Evolutionary conservation across 2,888 invertebrate species (phyloP).

Genomic region (Noctua pronuba): DNA sequence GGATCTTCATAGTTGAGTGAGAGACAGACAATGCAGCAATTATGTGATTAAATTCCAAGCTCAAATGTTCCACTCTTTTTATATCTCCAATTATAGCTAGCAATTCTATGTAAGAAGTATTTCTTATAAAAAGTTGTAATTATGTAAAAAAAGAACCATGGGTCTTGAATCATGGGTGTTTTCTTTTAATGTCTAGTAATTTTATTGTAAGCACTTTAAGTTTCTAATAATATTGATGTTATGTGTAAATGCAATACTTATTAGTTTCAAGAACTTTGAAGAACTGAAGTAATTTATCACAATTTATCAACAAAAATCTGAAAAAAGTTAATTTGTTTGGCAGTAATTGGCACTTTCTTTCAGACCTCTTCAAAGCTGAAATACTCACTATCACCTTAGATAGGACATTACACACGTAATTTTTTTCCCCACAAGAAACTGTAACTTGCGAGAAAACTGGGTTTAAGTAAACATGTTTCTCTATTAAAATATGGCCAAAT

Average conservation of each 20-base stretch:
- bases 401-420: too few relatives aligned
- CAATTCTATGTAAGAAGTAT: slow-evolving; percentile 42
- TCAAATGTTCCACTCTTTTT: slow-evolving; percentile 63
- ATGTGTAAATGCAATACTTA: neutral
- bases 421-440: too few relatives aligned
- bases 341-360: neutral
- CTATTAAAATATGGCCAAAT: too few relatives aligned
- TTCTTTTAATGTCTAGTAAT: slow-evolving; percentile 1
- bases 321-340: neutral
- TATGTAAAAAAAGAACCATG: slow-evolving; percentile 30
- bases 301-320: neutral
- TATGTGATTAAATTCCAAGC: slow-evolving; percentile 67
- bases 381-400: neutral
- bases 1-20: slow-evolving; percentile 46
- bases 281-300: neutral
- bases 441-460: too few relatives aligned
- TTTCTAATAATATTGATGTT: neutral
- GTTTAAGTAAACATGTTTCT: too few relatives aligned
- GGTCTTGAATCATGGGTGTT: slow-evolving; percentile 4
- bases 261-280: too few relatives aligned
- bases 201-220: slow-evolving; percentile 5
- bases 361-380: neutral
- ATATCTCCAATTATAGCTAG: slow-evolving; percentile 59
- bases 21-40: slow-evolving; percentile 69
- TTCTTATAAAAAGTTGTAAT: slow-evolving; percentile 46